These are phyloP conservation scores for Mionectes olivaceus DNA, from an alignment of 2,797 vertebrate species.

Conservation along the genomic window DNA sequence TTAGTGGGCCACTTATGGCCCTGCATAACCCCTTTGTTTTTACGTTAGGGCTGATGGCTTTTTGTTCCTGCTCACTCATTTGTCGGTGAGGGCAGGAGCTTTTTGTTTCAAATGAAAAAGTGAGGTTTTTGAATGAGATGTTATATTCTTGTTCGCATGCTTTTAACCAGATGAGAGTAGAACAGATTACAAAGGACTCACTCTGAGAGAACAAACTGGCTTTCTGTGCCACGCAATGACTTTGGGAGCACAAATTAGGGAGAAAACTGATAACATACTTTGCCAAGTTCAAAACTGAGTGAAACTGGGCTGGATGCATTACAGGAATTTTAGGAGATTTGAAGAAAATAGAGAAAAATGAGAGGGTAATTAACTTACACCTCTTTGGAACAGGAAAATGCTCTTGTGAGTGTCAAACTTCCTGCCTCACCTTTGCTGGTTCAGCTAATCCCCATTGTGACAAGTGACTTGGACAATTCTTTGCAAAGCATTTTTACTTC, in stretches of 20 bases:
- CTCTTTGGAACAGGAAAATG: neutral
- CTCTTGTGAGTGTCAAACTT: neutral
- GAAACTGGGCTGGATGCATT: neutral
- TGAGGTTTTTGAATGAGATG: neutral
- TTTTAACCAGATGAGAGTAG: neutral
- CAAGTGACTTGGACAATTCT: neutral
- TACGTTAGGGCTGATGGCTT: neutral
- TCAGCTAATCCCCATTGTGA: rapidly evolving
- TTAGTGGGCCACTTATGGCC: neutral
- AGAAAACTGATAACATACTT: neutral
- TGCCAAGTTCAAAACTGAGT: neutral
- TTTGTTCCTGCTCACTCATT: neutral
- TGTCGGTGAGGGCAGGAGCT: neutral
- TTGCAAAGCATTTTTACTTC: neutral
- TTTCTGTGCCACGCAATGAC: neutral
- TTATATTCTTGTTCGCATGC: neutral
- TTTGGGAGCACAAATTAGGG: neutral
- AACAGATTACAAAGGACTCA: neutral
- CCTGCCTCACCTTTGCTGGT: neutral
- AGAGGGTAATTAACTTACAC: neutral
- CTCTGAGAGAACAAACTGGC: neutral
- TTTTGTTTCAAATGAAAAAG: neutral
- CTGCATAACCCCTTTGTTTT: neutral
- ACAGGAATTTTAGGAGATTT: neutral
- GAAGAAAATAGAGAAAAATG: slow-evolving; percentile 4